A percentile compares a stretch with the other conserved stretches of the same genome.
These are phyloP conservation scores for Piezodorus guildinii DNA, from an alignment of 1,140 invertebrate genomes.

Conservation along the genomic window DNA sequence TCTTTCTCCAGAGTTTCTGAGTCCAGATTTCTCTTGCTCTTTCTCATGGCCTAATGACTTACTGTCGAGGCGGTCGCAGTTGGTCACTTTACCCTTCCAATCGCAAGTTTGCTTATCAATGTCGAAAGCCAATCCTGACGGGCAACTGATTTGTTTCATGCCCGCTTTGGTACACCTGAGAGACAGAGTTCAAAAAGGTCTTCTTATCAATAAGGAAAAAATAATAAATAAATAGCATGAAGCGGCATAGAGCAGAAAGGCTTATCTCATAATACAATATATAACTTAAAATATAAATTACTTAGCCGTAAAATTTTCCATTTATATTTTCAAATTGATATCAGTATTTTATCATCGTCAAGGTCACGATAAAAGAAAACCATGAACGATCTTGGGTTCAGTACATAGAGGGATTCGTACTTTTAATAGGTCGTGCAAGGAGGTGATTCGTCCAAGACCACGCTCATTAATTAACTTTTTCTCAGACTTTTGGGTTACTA, in stretches of 20 bases:
- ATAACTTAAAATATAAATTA: too few relatives aligned
- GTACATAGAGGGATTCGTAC: too few relatives aligned
- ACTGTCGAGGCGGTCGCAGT: conserved; percentile 92
- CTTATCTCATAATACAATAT: too few relatives aligned
- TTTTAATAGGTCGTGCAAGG: too few relatives aligned
- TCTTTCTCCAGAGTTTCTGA: not conserved
- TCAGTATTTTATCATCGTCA: too few relatives aligned
- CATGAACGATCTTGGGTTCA: too few relatives aligned
- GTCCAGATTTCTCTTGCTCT: not conserved
- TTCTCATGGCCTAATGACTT: conserved; percentile 44
- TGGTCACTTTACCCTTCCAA: conserved; percentile 92
- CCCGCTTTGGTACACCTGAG: conserved; percentile 80
- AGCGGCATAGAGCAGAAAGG: conserved; percentile 2
- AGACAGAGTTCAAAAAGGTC: conserved; percentile 26
- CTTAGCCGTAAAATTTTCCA: too few relatives aligned
- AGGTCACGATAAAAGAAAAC: too few relatives aligned
- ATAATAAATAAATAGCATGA: conserved; percentile 10
- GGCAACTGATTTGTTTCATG: conserved; percentile 88
- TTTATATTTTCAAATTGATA: too few relatives aligned
- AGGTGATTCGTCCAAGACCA: too few relatives aligned
- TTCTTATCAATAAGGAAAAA: conserved; percentile 4
- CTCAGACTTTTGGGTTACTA: too few relatives aligned
- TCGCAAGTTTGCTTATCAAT: conserved; percentile 94
- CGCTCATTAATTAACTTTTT: too few relatives aligned
- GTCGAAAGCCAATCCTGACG: conserved; percentile 89